phyloP scores from a whole-genome alignment of 2,113 vertebrate species.

The Pampusana beccarii region DNA sequence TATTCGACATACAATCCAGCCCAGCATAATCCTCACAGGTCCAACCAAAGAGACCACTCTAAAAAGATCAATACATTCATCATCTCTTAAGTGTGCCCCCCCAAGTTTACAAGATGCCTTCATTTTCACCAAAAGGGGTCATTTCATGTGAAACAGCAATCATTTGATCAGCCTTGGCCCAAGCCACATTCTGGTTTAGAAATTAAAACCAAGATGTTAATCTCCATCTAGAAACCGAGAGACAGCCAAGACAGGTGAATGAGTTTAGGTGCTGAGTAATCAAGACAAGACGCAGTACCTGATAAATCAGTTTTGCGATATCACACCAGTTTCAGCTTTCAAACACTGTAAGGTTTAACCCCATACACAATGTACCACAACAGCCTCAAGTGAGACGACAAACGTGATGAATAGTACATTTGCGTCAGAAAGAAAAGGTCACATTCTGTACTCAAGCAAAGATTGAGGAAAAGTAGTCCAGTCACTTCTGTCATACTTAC shows the following conservation, averaged over 20 bases:
- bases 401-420: background rate
- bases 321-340: conserved; percentile 24
- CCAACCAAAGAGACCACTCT: background rate
- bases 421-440: conserved; percentile 40
- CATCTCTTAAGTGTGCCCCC: background rate
- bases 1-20: background rate
- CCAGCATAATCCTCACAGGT: background rate
- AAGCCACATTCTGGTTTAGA: background rate
- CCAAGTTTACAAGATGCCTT: background rate
- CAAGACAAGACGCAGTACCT: background rate
- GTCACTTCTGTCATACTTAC: background rate
- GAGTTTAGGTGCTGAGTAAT: conserved; percentile 41
- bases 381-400: background rate
- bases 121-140: background rate
- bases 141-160: background rate
- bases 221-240: background rate
- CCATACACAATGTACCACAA: background rate
- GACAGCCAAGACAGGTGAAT: conserved; percentile 2
- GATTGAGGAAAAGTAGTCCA: background rate
- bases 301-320: background rate
- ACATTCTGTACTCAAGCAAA: background rate
- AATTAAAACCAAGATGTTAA: conserved; percentile 27
- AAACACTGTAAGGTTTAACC: background rate
- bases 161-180: background rate
- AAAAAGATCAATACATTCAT: background rate